A percentile compares a stretch with the other conserved stretches of the same genome.
These are phyloP conservation scores for Cariama cristata DNA, from an alignment of 2,113 vertebrate genomes.

Conservation along the genomic window DNA sequence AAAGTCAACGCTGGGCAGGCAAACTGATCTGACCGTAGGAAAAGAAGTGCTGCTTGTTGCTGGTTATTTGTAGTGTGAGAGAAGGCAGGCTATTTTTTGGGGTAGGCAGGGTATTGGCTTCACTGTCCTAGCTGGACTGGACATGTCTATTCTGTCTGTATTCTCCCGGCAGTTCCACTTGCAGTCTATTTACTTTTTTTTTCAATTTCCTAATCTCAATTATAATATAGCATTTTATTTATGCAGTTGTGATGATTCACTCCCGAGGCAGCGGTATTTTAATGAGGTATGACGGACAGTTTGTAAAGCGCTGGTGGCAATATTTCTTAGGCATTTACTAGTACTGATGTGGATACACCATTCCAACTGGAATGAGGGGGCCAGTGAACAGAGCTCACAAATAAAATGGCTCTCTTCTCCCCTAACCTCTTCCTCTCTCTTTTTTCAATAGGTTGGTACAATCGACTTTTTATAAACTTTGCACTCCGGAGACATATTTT, in stretches of 20 bases:
- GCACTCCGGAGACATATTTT: conserved; percentile 91
- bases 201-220: neutral
- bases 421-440: neutral
- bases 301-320: neutral
- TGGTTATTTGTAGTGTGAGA: neutral
- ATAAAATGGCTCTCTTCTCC: neutral
- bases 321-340: neutral
- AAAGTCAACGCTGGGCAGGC: neutral
- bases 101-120: neutral
- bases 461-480: conserved; percentile 92
- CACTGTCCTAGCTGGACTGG: neutral
- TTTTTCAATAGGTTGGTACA: conserved; percentile 87
- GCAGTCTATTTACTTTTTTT: neutral
- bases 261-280: neutral
- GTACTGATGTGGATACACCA: neutral
- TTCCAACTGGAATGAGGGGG: neutral
- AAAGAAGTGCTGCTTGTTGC: neutral
- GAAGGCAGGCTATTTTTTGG: neutral
- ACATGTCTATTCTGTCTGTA: neutral
- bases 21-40: fast-evolving
- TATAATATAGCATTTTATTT: neutral
- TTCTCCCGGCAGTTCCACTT: neutral
- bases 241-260: neutral
- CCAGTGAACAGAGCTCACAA: neutral
- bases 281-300: neutral